Conservation (phyloP, 1,140 invertebrate genomes). For the Tachypleus tridentatus region DNA sequence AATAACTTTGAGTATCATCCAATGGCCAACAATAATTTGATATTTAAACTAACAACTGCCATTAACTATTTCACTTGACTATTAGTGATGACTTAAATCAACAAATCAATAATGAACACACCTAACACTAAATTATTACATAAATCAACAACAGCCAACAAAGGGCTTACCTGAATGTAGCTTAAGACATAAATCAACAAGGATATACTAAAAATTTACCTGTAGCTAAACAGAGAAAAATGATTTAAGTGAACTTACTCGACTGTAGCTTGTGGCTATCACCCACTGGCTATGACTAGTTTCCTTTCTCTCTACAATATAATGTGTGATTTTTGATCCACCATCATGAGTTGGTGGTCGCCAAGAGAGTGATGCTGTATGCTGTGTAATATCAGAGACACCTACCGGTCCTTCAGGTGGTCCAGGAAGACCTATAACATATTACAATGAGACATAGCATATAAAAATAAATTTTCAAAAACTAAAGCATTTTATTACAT, state of each 20-base stretch:
- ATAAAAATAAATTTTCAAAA: no score
- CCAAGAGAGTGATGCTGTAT: constrained; percentile 78
- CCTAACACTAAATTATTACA: background rate
- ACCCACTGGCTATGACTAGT: constrained; percentile 25
- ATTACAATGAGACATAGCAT: no score
- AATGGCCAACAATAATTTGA: no score
- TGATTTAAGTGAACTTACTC: constrained; percentile 14
- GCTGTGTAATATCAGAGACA: constrained; percentile 72
- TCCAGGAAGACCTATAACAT: constrained; percentile 58
- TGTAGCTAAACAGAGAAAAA: background rate
- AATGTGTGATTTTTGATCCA: constrained; percentile 76
- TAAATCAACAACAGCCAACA: background rate
- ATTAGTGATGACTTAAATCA: no score
- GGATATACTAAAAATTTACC: background rate
- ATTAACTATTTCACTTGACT: no score
- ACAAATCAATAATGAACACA: no score
- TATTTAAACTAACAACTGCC: no score
- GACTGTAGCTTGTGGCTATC: constrained; percentile 20
- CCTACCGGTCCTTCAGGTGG: constrained; percentile 86
- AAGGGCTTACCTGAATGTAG: background rate
- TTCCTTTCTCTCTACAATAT: constrained; percentile 83
- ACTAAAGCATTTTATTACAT: no score
- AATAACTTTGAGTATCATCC: no score
- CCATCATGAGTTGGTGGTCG: constrained; percentile 84
- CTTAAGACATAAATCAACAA: background rate